Evolutionary conservation across 2,888 invertebrate genomes (phyloP).

Genomic region (Macrophya alboannulata): DNA sequence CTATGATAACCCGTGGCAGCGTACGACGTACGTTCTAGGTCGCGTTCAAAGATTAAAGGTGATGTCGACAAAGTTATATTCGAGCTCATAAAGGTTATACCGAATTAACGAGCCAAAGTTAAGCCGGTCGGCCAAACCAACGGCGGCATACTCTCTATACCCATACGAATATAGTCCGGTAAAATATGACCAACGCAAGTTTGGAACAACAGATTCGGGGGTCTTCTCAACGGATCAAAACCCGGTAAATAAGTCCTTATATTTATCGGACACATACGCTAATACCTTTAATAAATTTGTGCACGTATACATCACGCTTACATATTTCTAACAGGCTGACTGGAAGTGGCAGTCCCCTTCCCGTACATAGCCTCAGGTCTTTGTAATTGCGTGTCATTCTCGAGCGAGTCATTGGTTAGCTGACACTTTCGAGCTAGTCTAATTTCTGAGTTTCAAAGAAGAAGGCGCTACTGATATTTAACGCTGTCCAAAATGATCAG

Average conservation of each 20-base stretch:
- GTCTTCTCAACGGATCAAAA: background rate
- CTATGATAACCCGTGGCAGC: background rate
- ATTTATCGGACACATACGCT: background rate
- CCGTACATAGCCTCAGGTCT: conserved; percentile 19
- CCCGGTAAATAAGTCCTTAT: background rate
- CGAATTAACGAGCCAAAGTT: conserved; percentile 9
- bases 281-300: background rate
- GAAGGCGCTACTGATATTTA: background rate
- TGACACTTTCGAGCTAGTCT: conserved; percentile 12
- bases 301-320: background rate
- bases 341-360: conserved; percentile 33
- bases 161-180: background rate
- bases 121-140: background rate
- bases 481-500: background rate
- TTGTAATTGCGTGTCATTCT: conserved; percentile 46
- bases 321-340: background rate
- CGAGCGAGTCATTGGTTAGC: conserved; percentile 15
- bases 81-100: background rate
- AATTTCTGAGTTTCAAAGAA: background rate
- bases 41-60: background rate
- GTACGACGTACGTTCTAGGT: background rate
- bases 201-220: background rate
- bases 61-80: conserved; percentile 15
- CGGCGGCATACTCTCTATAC: background rate
- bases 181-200: background rate